These are phyloP conservation scores for Clostera curtula DNA, from an alignment of 2,888 invertebrate species.

Conservation along the genomic window DNA sequence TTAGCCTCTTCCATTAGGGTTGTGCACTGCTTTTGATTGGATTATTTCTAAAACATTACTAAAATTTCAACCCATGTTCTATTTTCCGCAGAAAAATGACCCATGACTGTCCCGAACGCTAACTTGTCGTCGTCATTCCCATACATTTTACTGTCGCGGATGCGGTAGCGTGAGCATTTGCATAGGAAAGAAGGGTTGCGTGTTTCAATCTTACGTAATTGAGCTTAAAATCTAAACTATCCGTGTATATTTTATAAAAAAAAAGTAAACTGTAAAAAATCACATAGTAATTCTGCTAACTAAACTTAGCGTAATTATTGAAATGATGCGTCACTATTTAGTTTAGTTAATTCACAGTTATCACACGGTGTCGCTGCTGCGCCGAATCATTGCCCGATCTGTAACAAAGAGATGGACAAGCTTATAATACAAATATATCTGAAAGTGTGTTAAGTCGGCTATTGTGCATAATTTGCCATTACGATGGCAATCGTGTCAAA, in stretches of 20 bases:
- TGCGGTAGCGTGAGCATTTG: no score
- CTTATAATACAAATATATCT: conserved; percentile 7
- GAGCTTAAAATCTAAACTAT: conserved; percentile 37
- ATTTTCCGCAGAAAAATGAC: no score
- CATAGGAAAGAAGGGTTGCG: conserved; percentile 22
- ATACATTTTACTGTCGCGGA: no score
- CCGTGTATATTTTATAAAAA: conserved; percentile 42
- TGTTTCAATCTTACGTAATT: conserved; percentile 24
- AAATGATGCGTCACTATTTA: conserved; percentile 39
- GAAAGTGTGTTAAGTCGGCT: neutral
- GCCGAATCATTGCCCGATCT: conserved; percentile 34
- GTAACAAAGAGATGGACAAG: conserved; percentile 38
- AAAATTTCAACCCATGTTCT: no score
- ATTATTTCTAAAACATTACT: neutral
- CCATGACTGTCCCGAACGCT: no score
- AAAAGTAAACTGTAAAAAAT: conserved; percentile 54
- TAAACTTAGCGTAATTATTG: conserved; percentile 46
- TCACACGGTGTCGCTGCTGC: conserved; percentile 46
- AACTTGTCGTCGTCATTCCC: no score
- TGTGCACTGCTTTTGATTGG: neutral
- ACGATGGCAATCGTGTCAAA: no score
- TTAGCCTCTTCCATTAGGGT: conserved; percentile 1
- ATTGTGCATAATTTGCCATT: no score
- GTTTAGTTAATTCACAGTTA: conserved; percentile 54
- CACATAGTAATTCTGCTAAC: conserved; percentile 69